These are phyloP conservation scores for Zaprionus taronus DNA, from an alignment of 1,140 invertebrate genomes.

Conservation along the genomic window DNA sequence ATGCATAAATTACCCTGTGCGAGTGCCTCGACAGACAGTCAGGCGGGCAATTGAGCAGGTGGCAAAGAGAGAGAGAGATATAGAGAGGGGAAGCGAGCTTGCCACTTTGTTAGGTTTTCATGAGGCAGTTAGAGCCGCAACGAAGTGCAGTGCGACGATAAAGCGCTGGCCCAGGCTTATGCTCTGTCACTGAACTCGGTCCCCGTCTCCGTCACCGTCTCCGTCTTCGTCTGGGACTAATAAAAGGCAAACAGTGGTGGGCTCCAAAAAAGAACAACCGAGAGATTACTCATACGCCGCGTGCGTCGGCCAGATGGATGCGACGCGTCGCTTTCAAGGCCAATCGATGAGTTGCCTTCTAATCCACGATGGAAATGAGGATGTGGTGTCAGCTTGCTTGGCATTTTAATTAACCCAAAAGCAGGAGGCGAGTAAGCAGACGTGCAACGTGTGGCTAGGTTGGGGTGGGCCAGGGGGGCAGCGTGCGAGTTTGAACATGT, in stretches of 20 bases:
- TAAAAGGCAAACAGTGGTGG: neutral
- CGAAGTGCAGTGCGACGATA: conserved; percentile 23
- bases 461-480: neutral
- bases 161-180: conserved; percentile 1
- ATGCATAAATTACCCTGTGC: conserved; percentile 60
- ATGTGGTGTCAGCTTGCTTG: conserved; percentile 26
- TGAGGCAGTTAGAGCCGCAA: conserved; percentile 28
- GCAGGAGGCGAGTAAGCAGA: neutral
- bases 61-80: neutral
- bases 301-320: neutral
- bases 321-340: conserved; percentile 2
- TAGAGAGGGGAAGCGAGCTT: neutral
- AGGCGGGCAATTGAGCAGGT: neutral
- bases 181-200: neutral
- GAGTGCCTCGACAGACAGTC: conserved; percentile 2
- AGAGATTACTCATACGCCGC: conserved; percentile 4
- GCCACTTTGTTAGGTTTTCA: conserved; percentile 35
- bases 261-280: neutral
- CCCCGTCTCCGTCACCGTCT: neutral
- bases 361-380: conserved; percentile 18
- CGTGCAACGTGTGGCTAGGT: neutral
- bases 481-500: conserved; percentile 40
- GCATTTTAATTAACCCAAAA: conserved; percentile 50
- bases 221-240: neutral
- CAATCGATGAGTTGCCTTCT: conserved; percentile 16